A percentile compares a stretch with the other conserved stretches of the same genome.
Conservation (phyloP, 2,888 invertebrate species). For the Pollenia angustigena region DNA sequence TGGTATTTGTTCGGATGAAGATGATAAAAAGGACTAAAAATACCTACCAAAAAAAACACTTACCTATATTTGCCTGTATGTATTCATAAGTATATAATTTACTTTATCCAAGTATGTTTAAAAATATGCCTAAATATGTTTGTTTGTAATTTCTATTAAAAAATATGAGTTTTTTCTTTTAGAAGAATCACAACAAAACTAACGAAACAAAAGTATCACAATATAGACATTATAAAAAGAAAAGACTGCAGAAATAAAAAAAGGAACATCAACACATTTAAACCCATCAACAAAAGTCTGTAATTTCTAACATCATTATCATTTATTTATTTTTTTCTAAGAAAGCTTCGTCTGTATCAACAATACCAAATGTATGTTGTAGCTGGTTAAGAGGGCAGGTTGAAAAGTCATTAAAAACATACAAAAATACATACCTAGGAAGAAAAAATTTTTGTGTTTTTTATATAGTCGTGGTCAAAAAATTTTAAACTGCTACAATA, state of each 20-base stretch:
- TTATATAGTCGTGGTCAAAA: too few relatives aligned
- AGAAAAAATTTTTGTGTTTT: too few relatives aligned
- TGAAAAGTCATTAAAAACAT: not conserved
- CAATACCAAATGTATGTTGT: not conserved
- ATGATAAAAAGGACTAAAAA: not conserved
- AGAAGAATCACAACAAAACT: not conserved
- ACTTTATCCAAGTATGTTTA: not conserved
- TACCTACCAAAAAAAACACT: not conserved
- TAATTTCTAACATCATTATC: conserved; percentile 63
- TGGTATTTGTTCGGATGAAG: not conserved
- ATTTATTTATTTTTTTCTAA: conserved; percentile 31
- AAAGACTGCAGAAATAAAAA: conserved; percentile 49
- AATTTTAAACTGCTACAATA: too few relatives aligned
- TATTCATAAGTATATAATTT: not conserved
- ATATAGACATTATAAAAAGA: conserved; percentile 15
- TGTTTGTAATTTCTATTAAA: conserved; percentile 23
- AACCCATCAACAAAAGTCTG: conserved; percentile 57
- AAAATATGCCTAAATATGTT: not conserved
- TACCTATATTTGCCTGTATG: not conserved
- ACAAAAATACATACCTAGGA: too few relatives aligned
- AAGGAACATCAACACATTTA: conserved; percentile 67
- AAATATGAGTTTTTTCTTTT: not conserved
- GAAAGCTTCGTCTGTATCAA: not conserved
- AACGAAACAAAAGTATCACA: not conserved
- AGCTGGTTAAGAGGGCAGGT: not conserved